Percentiles rank a stretch among this genome's conserved stretches.
phyloP scores from a whole-genome alignment of 2,888 invertebrate species.

The Bibio marci region DNA sequence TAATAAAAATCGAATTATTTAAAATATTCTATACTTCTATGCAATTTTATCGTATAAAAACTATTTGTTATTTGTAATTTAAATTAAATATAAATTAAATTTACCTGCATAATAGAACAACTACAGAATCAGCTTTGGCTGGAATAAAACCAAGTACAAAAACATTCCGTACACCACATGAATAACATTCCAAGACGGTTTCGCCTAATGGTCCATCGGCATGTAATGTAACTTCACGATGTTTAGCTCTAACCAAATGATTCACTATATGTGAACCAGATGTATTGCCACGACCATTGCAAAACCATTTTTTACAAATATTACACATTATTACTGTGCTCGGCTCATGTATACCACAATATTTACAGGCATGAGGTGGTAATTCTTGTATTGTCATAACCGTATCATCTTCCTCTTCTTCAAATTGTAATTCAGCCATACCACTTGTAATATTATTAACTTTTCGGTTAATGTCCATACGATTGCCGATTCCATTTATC shows the following conservation, averaged over 20 bases:
- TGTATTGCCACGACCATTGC: constrained; percentile 95
- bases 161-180: constrained; percentile 94
- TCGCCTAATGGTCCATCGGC: constrained; percentile 95
- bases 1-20: too few relatives aligned
- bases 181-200: constrained; percentile 95
- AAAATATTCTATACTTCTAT: too few relatives aligned
- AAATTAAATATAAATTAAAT: too few relatives aligned
- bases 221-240: constrained; percentile 96
- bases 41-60: too few relatives aligned
- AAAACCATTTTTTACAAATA: constrained; percentile 98
- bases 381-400: constrained; percentile 72
- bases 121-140: constrained; percentile 96
- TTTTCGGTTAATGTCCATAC: constrained; percentile 41
- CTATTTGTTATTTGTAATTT: too few relatives aligned
- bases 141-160: constrained; percentile 98
- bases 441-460: constrained; percentile 54
- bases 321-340: constrained; percentile 97
- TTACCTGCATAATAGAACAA: constrained; percentile 84
- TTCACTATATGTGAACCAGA: constrained; percentile 98
- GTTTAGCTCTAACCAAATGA: constrained; percentile 96
- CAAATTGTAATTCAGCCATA: constrained; percentile 80
- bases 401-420: constrained; percentile 87
- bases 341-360: constrained; percentile 97
- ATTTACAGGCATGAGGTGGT: constrained; percentile 95
- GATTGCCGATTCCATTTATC: constrained; percentile 51